Evolutionary conservation across 2,888 invertebrate species (phyloP), one percentile per base, ranked within the genome.

Genomic region (Hydrotaea cyrtoneurina): DNA sequence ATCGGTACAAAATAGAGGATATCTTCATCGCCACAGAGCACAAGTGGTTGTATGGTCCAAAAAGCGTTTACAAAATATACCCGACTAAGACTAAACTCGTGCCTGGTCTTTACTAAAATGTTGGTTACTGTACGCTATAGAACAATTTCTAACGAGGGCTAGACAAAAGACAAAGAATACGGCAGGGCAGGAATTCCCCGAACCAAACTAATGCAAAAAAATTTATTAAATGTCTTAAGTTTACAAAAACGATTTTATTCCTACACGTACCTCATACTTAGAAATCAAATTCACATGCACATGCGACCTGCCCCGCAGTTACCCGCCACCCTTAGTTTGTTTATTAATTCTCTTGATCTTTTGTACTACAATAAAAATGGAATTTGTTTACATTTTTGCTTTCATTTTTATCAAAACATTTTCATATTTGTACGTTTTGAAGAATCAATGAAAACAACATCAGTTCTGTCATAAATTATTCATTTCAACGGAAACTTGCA

Each of bases 401-500:
- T 69, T 69, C 43, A 69, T 69, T 46, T 69, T 62, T 62, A 62
- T 62, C n/a, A 23, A 31, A 62, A 62, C 31, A 31, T 69, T 69
- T 69, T 69, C 69, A 62, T 62, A 62, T 62, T 62, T 17, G 23
- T 26, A 31, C 59, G 19, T 62, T 39, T 62, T 26, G 31, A 26
- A 69, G 69, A 43, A 69, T 69, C 69, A 69, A 69, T 46, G 69
- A 46, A 46, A 69, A 69, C 69, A 43, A 46, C 69, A 69, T 69
- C 69, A 69, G 69, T 15, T 69, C 69, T 69, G 69, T 46, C 69
- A 69, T 69, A 69, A 69, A 69, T 69, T 69, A 69, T 69, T 69
- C 69, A 69, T 23, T 66, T 69, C 69, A 69, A 19, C 43, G 73
- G 19, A 53, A 72, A 73, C 57, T 73, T 57, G 57, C 57, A 73